Conservation (phyloP, 2,888 invertebrate species). For the Monoplex corrugatus region DNA sequence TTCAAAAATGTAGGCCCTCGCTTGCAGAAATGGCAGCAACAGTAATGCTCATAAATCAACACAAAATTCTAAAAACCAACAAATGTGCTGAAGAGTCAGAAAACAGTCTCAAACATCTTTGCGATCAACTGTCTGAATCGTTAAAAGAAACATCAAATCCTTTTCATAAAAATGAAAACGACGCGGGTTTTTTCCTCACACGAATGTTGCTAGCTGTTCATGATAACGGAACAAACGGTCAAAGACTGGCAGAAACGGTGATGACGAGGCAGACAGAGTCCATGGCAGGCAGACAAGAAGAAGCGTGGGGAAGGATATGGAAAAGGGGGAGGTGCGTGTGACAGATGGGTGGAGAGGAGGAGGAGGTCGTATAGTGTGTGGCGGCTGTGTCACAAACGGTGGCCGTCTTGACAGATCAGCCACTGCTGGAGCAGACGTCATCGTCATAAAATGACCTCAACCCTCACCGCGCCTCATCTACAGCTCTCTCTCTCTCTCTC, state of each 20-base stretch:
- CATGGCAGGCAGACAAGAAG: too few species aligned
- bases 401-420: constrained; percentile 38
- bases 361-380: neutral
- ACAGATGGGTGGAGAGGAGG: neutral
- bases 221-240: too few species aligned
- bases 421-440: constrained; percentile 34
- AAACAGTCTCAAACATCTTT: neutral
- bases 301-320: neutral
- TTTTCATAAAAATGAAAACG: too few species aligned
- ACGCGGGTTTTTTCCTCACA: too few species aligned
- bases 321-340: neutral
- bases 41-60: too few species aligned
- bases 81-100: neutral
- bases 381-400: constrained; percentile 32
- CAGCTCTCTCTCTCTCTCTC: neutral
- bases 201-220: too few species aligned
- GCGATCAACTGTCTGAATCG: too few species aligned
- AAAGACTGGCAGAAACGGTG: too few species aligned
- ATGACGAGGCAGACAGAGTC: neutral
- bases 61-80: too few species aligned
- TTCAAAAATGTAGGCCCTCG: too few species aligned
- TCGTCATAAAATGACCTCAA: constrained; percentile 20
- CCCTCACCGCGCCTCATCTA: neutral
- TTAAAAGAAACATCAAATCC: too few species aligned
- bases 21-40: neutral